phyloP scores from a whole-genome alignment of 2,888 invertebrate genomes.

The Altica lythri region DNA sequence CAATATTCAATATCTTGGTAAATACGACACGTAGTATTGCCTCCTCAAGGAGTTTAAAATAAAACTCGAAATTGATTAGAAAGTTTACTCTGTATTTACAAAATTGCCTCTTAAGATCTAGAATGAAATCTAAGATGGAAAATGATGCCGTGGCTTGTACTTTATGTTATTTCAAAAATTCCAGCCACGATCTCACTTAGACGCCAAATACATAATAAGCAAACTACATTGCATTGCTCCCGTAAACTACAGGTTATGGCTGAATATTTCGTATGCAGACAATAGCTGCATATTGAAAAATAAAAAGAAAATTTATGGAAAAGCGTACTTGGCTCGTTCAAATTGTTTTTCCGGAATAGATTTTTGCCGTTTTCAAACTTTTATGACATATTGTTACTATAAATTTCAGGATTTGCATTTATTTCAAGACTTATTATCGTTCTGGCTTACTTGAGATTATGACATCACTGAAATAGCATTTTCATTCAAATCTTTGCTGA shows the following conservation, averaged over 20 bases:
- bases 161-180: constrained; percentile 9
- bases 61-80: no score
- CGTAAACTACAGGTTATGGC: constrained; percentile 30
- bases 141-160: constrained; percentile 4
- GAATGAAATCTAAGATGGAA: constrained; percentile 2
- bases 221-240: constrained; percentile 14
- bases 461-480: constrained; percentile 15
- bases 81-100: no score
- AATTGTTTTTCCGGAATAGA: constrained; percentile 27
- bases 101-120: no score
- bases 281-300: constrained; percentile 43
- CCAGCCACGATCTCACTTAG: constrained; percentile 9
- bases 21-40: no score
- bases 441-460: constrained; percentile 25
- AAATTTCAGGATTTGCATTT: constrained; percentile 39
- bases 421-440: constrained; percentile 35
- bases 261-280: constrained; percentile 36
- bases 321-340: constrained; percentile 17
- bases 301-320: constrained; percentile 41
- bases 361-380: constrained; percentile 24
- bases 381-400: constrained; percentile 40
- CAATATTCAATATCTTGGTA: no score
- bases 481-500: constrained; percentile 14
- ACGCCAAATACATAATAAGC: constrained; percentile 18
- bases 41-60: no score